These are phyloP conservation scores for Rhizoglyphus robini DNA, from an alignment of 1,140 invertebrate species.

Conservation along the genomic window DNA sequence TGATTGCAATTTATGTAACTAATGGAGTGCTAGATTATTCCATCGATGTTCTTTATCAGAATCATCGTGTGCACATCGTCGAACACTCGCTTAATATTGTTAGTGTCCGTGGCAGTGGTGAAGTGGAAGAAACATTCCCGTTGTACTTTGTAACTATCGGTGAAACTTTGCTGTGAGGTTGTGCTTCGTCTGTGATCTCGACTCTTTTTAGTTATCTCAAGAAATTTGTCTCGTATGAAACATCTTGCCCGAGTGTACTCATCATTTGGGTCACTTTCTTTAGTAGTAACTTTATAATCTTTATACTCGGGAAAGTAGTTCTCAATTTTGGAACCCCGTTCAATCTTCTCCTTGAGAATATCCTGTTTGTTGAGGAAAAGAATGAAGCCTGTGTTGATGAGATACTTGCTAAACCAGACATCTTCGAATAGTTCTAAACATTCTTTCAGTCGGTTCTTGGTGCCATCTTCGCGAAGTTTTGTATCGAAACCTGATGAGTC, in stretches of 20 bases:
- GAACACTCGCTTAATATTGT: slow-evolving; percentile 53
- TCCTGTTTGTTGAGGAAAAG: slow-evolving; percentile 72
- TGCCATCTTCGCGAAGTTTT: slow-evolving; percentile 51
- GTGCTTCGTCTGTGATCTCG: background rate
- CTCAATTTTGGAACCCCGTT: slow-evolving; percentile 45
- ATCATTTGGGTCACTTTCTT: slow-evolving; percentile 34
- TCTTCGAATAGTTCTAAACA: slow-evolving; percentile 54
- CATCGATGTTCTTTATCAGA: slow-evolving; percentile 40
- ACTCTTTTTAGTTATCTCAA: slow-evolving; percentile 27
- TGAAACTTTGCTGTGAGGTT: slow-evolving; percentile 5
- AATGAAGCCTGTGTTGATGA: slow-evolving; percentile 55
- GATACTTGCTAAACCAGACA: slow-evolving; percentile 62
- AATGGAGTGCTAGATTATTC: slow-evolving; percentile 15
- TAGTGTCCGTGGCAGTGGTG: slow-evolving; percentile 55
- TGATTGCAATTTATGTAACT: too few relatives aligned
- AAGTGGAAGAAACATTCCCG: slow-evolving; percentile 39
- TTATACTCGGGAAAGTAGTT: slow-evolving; percentile 51
- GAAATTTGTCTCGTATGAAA: slow-evolving; percentile 52
- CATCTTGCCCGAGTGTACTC: slow-evolving; percentile 49
- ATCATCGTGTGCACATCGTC: slow-evolving; percentile 56
- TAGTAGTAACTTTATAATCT: slow-evolving; percentile 32
- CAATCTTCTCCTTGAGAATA: slow-evolving; percentile 52
- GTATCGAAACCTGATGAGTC: slow-evolving; percentile 63
- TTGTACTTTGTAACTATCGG: slow-evolving; percentile 11
- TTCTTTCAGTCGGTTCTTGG: slow-evolving; percentile 54